These are phyloP conservation scores for Cairina moschata DNA, from an alignment of 2,113 vertebrate genomes.

Conservation along the genomic window DNA sequence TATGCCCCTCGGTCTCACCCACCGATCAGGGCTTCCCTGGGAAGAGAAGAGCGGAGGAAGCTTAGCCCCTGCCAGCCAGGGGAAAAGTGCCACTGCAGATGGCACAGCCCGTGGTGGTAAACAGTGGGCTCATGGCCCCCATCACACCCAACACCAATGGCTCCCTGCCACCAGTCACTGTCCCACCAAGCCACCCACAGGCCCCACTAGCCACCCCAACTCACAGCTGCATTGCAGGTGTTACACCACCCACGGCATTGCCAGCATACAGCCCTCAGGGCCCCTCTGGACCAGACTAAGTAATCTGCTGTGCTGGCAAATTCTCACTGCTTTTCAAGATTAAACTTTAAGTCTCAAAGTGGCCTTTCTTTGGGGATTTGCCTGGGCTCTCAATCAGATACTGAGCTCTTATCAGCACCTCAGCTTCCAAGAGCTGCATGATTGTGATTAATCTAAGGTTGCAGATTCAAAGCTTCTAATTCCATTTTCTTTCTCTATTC, in stretches of 20 bases:
- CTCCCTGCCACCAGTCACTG: fast-evolving
- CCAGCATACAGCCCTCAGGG: neutral
- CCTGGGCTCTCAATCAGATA: neutral
- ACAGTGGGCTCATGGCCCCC: neutral
- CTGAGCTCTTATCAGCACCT: neutral
- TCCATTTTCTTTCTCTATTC: neutral
- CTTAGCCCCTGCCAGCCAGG: fast-evolving
- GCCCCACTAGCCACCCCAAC: fast-evolving
- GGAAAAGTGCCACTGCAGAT: neutral
- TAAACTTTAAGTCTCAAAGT: neutral
- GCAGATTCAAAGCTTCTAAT: neutral
- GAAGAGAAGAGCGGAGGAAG: neutral
- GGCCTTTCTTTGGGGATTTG: neutral
- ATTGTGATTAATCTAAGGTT: neutral
- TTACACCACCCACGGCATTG: neutral
- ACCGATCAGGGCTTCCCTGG: neutral
- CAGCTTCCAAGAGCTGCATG: neutral
- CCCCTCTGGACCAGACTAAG: fast-evolving
- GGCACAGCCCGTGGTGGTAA: neutral
- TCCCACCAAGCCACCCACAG: fast-evolving
- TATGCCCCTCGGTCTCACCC: fast-evolving
- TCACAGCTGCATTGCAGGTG: neutral
- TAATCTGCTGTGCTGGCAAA: neutral
- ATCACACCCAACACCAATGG: fast-evolving
- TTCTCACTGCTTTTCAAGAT: neutral